Conservation (phyloP, 2,797 vertebrate species). For the Vireo griseus region DNA sequence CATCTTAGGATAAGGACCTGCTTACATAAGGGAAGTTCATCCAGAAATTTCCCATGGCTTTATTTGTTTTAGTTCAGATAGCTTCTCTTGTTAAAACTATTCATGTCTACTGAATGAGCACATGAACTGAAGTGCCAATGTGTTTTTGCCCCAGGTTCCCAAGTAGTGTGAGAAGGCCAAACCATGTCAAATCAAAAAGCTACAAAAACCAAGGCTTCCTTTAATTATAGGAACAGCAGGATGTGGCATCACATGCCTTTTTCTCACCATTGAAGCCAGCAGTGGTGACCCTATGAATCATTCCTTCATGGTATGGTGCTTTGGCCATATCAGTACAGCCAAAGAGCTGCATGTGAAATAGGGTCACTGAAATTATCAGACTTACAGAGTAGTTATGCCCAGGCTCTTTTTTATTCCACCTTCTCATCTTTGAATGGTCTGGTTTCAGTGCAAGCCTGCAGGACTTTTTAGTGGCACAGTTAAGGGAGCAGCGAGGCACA, state of each 20-base stretch:
- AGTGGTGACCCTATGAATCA: neutral
- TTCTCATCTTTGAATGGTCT: neutral
- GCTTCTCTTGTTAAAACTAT: neutral
- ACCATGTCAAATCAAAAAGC: neutral
- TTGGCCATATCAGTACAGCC: neutral
- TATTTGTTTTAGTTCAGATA: neutral
- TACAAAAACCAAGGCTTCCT: neutral
- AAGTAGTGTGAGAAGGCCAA: neutral
- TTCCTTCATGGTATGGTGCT: neutral
- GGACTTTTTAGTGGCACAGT: neutral
- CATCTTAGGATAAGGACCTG: neutral
- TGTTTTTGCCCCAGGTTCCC: neutral
- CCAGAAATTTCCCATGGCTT: neutral
- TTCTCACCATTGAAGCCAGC: neutral
- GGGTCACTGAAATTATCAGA: neutral
- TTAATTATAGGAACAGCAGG: neutral
- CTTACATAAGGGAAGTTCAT: neutral
- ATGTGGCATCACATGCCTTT: neutral
- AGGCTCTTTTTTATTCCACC: neutral
- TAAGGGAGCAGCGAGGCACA: neutral
- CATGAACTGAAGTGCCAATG: neutral
- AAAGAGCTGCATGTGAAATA: neutral
- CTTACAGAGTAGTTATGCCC: neutral
- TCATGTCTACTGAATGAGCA: neutral
- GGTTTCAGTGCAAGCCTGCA: neutral